Percentiles rank a stretch among this genome's conserved stretches.
Evolutionary conservation across 2,888 invertebrate genomes (phyloP).

Genomic region (Lasioglossum leucozonium): DNA sequence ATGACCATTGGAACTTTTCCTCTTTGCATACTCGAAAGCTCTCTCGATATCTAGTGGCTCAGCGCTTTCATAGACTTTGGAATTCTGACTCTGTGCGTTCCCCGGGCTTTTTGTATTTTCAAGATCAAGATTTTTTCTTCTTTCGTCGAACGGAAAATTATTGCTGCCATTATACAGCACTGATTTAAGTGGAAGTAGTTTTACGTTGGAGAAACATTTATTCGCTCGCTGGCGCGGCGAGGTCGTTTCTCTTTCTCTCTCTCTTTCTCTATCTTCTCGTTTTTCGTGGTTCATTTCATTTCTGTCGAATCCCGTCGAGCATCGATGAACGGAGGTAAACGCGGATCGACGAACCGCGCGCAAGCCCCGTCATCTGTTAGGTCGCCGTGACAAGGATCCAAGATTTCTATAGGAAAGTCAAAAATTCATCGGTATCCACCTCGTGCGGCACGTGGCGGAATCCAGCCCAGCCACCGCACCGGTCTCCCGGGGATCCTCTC

Average conservation of each 20-base stretch:
- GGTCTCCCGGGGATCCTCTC: conserved; percentile 50
- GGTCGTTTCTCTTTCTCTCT: too few relatives aligned
- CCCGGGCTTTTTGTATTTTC: not conserved
- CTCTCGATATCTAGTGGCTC: not conserved
- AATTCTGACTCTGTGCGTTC: not conserved
- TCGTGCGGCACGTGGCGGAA: conserved; percentile 55
- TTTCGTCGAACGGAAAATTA: not conserved
- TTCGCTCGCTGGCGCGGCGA: not conserved
- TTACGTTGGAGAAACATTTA: not conserved
- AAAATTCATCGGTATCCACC: conserved; percentile 65
- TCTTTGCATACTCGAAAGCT: not conserved
- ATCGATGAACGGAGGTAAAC: conserved; percentile 51
- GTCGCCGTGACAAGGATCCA: conserved; percentile 61
- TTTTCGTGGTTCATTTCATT: conserved; percentile 8
- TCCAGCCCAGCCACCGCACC: conserved; percentile 44
- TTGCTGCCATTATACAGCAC: not conserved
- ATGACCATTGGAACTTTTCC: not conserved
- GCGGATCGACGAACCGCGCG: conserved; percentile 41
- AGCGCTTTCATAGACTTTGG: not conserved
- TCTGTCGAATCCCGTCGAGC: conserved; percentile 31
- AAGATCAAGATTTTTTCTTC: not conserved
- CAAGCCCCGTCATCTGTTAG: conserved; percentile 48
- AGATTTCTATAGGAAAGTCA: conserved; percentile 62
- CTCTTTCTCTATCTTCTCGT: too few relatives aligned
- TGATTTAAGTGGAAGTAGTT: not conserved